Percentiles rank a stretch among this genome's conserved stretches.
Conservation (phyloP, 2,888 invertebrate species). For the Ichneumon xanthorius region DNA sequence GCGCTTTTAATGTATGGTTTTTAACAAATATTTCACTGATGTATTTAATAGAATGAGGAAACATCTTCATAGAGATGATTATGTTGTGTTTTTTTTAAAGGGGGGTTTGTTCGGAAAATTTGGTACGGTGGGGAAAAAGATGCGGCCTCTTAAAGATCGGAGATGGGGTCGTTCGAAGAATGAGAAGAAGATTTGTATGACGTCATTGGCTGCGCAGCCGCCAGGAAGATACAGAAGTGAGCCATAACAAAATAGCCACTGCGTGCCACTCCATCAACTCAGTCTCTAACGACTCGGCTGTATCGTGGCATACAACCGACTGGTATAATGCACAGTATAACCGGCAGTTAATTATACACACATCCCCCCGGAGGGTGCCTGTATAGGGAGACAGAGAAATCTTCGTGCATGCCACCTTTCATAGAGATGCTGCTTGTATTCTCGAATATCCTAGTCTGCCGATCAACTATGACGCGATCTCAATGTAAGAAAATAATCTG, state of each 20-base stretch:
- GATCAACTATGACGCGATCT: neutral
- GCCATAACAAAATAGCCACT: constrained; percentile 74
- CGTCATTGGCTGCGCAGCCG: constrained; percentile 1
- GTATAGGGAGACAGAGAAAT: constrained; percentile 10
- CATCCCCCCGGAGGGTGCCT: constrained; percentile 20
- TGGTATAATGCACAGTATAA: constrained; percentile 38
- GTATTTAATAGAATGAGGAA: neutral
- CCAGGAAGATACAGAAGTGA: constrained; percentile 21
- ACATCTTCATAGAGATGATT: neutral
- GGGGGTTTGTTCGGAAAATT: neutral
- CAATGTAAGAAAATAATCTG: neutral
- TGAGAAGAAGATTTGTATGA: constrained; percentile 7
- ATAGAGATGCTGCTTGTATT: constrained; percentile 19
- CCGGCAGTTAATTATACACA: constrained; percentile 52
- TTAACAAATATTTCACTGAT: neutral
- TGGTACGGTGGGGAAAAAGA: neutral
- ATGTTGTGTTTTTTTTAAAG: neutral
- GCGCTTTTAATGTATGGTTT: constrained; percentile 45
- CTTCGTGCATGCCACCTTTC: constrained; percentile 5
- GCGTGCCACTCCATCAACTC: constrained; percentile 75
- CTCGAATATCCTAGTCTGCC: neutral
- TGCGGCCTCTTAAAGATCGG: constrained; percentile 20
- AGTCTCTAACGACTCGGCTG: constrained; percentile 43
- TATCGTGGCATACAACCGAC: constrained; percentile 12
- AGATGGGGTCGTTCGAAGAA: constrained; percentile 40